Conservation (phyloP, 2,888 invertebrate genomes). For the Aleiodes alternator region DNA sequence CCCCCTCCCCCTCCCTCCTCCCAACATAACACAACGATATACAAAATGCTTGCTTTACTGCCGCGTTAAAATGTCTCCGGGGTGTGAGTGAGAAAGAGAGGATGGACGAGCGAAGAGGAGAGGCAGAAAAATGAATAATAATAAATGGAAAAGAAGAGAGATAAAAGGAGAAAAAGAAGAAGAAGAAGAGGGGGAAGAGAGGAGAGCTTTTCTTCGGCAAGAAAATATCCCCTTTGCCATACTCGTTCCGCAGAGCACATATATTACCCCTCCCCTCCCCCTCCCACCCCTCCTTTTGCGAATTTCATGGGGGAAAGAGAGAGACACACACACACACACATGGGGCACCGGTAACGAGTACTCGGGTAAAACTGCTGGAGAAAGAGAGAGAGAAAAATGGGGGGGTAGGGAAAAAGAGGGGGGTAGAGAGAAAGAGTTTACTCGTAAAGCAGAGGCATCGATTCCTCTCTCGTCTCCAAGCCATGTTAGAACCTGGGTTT, state of each 20-base stretch:
- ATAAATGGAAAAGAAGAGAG: neutral
- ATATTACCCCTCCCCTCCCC: slow-evolving; percentile 9
- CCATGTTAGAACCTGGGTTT: slow-evolving; percentile 23
- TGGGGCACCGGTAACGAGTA: slow-evolving; percentile 35
- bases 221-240: slow-evolving; percentile 33
- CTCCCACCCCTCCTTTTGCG: neutral
- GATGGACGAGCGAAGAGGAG: neutral
- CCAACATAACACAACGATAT: slow-evolving; percentile 1
- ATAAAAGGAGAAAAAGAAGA: too few relatives aligned
- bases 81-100: slow-evolving; percentile 2
- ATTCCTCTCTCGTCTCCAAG: slow-evolving; percentile 19
- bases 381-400: neutral
- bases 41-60: slow-evolving; percentile 30
- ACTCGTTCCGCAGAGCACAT: slow-evolving; percentile 36
- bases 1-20: neutral
- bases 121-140: neutral
- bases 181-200: neutral
- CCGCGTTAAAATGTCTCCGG: slow-evolving; percentile 35
- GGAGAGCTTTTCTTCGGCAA: neutral
- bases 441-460: slow-evolving; percentile 23
- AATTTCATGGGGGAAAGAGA: slow-evolving; percentile 1
- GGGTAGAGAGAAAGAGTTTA: neutral
- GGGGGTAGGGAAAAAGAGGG: neutral
- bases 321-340: neutral
- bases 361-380: neutral